Evolutionary conservation across 2,113 vertebrate species (phyloP).

Genomic region (Xenopus borealis): DNA sequence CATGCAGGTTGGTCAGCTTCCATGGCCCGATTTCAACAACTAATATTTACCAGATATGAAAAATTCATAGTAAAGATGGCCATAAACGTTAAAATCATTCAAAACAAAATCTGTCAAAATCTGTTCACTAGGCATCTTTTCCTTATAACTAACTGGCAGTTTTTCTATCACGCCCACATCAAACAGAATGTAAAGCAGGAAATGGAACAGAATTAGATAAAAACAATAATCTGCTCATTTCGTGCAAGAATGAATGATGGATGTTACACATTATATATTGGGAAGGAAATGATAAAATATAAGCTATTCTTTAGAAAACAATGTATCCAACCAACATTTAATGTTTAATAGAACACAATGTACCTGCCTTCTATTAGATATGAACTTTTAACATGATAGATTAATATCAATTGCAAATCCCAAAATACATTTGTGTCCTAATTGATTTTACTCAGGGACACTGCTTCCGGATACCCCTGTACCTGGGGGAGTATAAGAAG

Average conservation of each 20-base stretch:
- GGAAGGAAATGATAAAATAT: too few species aligned
- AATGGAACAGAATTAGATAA: constrained; percentile 55
- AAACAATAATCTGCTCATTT: constrained; percentile 54
- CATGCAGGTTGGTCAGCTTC: constrained; percentile 34
- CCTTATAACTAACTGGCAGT: constrained; percentile 45
- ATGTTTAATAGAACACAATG: too few species aligned
- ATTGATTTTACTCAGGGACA: too few species aligned
- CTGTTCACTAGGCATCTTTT: constrained; percentile 20
- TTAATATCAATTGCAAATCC: too few species aligned
- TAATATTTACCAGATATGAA: constrained; percentile 47
- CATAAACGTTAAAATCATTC: constrained; percentile 40
- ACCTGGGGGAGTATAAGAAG: too few species aligned
- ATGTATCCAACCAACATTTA: too few species aligned
- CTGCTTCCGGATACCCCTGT: too few species aligned
- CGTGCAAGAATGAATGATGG: constrained; percentile 14
- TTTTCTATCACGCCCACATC: constrained; percentile 48
- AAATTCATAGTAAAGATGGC: constrained; percentile 39
- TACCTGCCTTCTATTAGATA: too few species aligned
- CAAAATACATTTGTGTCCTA: too few species aligned
- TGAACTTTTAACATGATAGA: too few species aligned
- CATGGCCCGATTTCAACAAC: constrained; percentile 32
- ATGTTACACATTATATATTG: too few species aligned
- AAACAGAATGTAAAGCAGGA: constrained; percentile 52
- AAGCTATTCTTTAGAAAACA: too few species aligned
- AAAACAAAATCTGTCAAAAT: constrained; percentile 26